These are phyloP conservation scores for Polylopha cassiicola DNA, from an alignment of 2,888 invertebrate genomes.

Conservation along the genomic window DNA sequence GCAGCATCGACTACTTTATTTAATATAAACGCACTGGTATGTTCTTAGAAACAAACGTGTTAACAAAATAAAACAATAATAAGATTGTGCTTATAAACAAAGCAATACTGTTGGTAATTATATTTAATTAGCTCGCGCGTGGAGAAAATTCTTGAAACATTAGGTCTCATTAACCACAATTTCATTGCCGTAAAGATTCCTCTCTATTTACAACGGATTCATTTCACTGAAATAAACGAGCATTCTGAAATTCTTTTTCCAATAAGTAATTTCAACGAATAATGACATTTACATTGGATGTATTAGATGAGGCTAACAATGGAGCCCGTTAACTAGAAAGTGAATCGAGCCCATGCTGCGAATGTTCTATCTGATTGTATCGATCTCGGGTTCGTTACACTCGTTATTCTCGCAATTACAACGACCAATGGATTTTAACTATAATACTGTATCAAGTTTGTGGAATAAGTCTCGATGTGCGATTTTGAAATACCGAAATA, in stretches of 20 bases:
- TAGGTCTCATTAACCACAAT: too few species aligned
- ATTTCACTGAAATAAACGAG: conserved; percentile 1
- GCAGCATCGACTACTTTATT: conserved; percentile 35
- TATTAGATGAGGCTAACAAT: conserved; percentile 64
- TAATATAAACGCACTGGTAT: conserved; percentile 33
- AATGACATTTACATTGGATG: conserved; percentile 61
- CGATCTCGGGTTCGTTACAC: conserved; percentile 58
- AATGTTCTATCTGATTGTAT: conserved; percentile 66
- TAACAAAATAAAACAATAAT: conserved; percentile 29
- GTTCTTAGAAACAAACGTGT: conserved; percentile 37
- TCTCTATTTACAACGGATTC: too few species aligned
- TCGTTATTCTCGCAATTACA: conserved; percentile 64
- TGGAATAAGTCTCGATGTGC: too few species aligned
- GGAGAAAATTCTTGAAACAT: too few species aligned
- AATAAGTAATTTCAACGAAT: conserved; percentile 37
- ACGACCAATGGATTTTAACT: conserved; percentile 43
- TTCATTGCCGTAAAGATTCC: too few species aligned
- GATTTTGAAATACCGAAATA: too few species aligned
- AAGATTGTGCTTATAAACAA: neutral
- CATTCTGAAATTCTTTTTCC: conserved; percentile 20
- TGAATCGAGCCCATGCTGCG: conserved; percentile 56
- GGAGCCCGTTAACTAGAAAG: conserved; percentile 65
- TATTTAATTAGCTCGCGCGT: too few species aligned
- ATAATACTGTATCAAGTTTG: neutral
- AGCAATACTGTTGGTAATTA: too few species aligned